Base-by-base conservation (phyloP, 2,113 vertebrate species). In the Coptodon rendalli region DNA sequence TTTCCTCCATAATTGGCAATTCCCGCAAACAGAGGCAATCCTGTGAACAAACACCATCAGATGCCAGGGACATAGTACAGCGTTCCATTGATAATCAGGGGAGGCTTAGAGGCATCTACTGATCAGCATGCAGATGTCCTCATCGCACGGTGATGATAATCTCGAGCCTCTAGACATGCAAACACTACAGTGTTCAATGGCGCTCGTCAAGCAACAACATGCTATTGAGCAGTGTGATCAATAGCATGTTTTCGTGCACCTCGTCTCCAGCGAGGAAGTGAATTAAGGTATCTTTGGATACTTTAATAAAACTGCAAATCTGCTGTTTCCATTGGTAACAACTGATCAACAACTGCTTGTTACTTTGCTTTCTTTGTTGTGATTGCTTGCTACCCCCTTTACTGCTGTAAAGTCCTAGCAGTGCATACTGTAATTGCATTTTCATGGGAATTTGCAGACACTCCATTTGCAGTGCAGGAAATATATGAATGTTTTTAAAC, bases 21-120 rank as follows among this genome's bases (percentile, higher is more conserved):
- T 86, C 91, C 16, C 57, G 27, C 85, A 92, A 93, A 90, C 85
- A 66, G 45, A 84, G 61, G 17, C 59, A 81, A 91, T 90, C 53
- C 82, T 81, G 66, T 80, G 85, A 73, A 85, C 84, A 93, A 94
- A 89, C 81, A 87, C 50, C 82, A 87, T 81, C 86, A 86, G 82
- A 87, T 43, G 2, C 11, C 85, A 36, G 68, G 2, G n/a, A 84
- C 54, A 53, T 86, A 78, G 76, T 16, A 63, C 31, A 3, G 31
- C 24, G 8, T 50, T 81, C 48, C 38, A 91, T 88, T 68, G 89
- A 76, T 86, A 94, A 95, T 95, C 93, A 88, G 94, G 94, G 79
- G 16, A 57, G 82, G 90, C 94, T 90, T 24, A 34, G 84, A 90
- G 92, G 88, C 90, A 43, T 76, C 84, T 31, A 80, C 78, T 78